These are phyloP conservation scores for Oriolus oriolus DNA, from an alignment of 2,113 vertebrate species.

Conservation along the genomic window DNA sequence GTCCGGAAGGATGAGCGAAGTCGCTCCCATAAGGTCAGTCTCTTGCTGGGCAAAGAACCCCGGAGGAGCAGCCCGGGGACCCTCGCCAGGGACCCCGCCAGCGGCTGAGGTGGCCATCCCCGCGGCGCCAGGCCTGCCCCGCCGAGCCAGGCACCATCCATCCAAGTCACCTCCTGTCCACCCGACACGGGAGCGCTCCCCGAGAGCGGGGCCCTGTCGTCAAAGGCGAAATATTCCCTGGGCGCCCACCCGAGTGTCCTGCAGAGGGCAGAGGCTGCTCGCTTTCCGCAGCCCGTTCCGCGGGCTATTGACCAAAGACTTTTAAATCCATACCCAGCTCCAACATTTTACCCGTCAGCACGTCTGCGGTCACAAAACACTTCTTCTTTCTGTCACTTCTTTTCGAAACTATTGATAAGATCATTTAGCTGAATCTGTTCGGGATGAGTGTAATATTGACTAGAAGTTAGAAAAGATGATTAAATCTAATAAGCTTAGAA, in stretches of 20 bases:
- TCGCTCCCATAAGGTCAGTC: not conserved
- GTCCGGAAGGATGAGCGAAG: not conserved
- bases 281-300: constrained; percentile 53
- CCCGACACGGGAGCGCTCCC: not conserved
- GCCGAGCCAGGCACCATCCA: not conserved
- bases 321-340: constrained; percentile 72
- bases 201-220: not conserved
- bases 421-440: constrained; percentile 79
- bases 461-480: constrained; percentile 75
- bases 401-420: constrained; percentile 77
- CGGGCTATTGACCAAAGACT: constrained; percentile 74
- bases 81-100: not conserved
- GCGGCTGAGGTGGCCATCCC: not conserved
- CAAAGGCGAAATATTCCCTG: constrained; percentile 19
- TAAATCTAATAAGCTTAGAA: constrained; percentile 72
- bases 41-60: not conserved
- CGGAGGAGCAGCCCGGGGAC: not conserved
- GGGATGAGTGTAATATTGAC: constrained; percentile 74
- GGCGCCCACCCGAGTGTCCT: constrained; percentile 70
- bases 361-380: constrained; percentile 77
- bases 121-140: not conserved
- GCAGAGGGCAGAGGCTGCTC: constrained; percentile 81
- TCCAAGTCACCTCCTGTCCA: not conserved
- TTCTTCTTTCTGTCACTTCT: constrained; percentile 82
- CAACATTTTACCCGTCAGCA: constrained; percentile 79